Percentiles rank a stretch among this genome's conserved stretches.
Evolutionary conservation across 1,140 invertebrate genomes (phyloP).

Genomic region (Diorhabda elongata): DNA sequence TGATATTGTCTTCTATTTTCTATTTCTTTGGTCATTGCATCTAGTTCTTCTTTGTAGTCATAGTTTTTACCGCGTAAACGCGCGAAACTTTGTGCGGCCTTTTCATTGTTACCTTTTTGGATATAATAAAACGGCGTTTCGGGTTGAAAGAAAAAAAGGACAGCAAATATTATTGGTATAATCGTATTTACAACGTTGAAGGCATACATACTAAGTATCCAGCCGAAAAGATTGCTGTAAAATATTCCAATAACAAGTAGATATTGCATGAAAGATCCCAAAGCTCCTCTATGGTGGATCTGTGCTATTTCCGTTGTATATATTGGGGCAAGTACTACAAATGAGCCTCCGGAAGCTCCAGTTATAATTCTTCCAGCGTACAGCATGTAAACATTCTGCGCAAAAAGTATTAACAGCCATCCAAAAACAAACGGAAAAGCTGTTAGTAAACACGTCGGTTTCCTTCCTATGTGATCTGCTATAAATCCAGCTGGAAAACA

Average conservation of each 20-base stretch:
- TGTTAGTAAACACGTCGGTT: conserved; percentile 59
- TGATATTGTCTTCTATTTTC: too few species aligned
- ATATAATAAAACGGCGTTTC: conserved; percentile 60
- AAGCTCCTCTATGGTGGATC: conserved; percentile 48
- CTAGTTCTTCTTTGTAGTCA: conserved; percentile 55
- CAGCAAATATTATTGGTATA: conserved; percentile 57
- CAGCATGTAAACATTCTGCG: conserved; percentile 56
- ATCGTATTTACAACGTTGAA: conserved; percentile 55
- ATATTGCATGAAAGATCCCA: conserved; percentile 63
- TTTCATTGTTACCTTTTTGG: conserved; percentile 55
- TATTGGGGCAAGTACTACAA: conserved; percentile 61
- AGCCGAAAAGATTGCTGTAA: conserved; percentile 54
- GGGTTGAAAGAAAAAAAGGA: conserved; percentile 60
- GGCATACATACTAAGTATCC: conserved; percentile 44
- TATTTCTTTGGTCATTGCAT: conserved; percentile 45
- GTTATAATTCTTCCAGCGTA: conserved; percentile 64
- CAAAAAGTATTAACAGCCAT: conserved; percentile 62
- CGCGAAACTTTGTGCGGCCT: conserved; percentile 61
- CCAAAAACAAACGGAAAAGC: conserved; percentile 63
- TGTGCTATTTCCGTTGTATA: conserved; percentile 72
- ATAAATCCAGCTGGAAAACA: conserved; percentile 57
- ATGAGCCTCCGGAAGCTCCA: conserved; percentile 59
- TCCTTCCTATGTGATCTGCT: conserved; percentile 67
- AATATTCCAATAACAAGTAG: conserved; percentile 63
- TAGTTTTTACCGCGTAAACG: conserved; percentile 66